Base-by-base conservation (phyloP, 2,888 invertebrate species). In the Hirudinaria manillensis region DNA sequence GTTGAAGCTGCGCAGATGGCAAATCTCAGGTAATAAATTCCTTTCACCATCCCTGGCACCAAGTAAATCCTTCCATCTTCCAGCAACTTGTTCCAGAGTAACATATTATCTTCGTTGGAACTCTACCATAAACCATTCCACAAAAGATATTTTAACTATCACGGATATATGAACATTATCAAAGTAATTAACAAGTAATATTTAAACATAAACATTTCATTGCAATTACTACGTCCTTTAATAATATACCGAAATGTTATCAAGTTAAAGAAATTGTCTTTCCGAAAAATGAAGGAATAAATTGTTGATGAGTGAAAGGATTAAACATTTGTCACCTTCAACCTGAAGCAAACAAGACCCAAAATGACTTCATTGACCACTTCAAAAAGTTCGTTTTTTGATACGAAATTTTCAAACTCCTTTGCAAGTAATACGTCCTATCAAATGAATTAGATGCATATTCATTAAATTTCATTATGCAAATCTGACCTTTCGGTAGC, bases 271-370 rank as follows among this genome's bases (percentile, higher is more conserved):
- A n/a, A n/a, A n/a, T n/a, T n/a, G n/a, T n/a, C n/a, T 36, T 45
- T 10, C 1, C 6, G 45, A 1, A 10, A 45, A 45, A 16, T 4
- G 13, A 45, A 16, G 16, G 13, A 7, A 45, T 1, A 45, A 45
- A 16, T 45, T 4, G 10, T 16, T 45, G 45, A 45, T 45, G 10
- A 7, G 1, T 1, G 10, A 45, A 45, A 1, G 13, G 45, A 16
- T 45, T 45, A 45, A 7, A 45, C 1, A 45, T 1, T 45, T 45
- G 1, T 16, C 3, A 45, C 90, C 87, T 90, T 92, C 51, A 94
- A 85, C 81, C 93, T 88, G 84, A 98, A 97, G 83, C 95, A 96
- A 7, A 96, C 93, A 32, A 97, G 87, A 0, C 93, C 98, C 89
- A 99, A 90, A 0, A 79, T 88, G 7, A 94, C 94, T 81, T 95